phyloP scores from a whole-genome alignment of 2,797 vertebrate species.

The Sebastes itinus region DNA sequence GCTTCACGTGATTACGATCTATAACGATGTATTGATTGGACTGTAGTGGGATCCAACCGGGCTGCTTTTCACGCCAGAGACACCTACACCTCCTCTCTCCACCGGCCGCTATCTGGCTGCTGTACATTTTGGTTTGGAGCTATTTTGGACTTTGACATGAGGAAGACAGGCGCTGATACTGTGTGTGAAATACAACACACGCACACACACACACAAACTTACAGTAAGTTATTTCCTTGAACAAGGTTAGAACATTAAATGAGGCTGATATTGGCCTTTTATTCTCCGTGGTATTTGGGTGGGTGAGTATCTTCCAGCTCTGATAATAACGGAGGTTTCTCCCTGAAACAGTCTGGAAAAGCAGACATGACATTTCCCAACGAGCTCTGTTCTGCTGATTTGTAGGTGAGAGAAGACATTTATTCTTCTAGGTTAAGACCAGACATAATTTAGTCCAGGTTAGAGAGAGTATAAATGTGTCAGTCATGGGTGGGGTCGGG shows the following conservation, averaged over 20 bases:
- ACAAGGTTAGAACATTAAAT: background rate
- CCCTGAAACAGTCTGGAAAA: background rate
- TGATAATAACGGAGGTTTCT: background rate
- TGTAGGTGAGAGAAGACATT: background rate
- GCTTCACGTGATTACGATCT: constrained; percentile 86
- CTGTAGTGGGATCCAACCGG: constrained; percentile 73
- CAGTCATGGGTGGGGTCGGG: background rate
- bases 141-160: constrained; percentile 55
- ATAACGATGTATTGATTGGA: constrained; percentile 85
- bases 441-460: background rate
- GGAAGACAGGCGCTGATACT: constrained; percentile 6
- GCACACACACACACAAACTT: background rate
- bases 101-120: constrained; percentile 46
- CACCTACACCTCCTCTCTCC: constrained; percentile 58
- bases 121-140: constrained; percentile 67
- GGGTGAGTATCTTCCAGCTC: constrained; percentile 3
- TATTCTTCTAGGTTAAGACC: background rate
- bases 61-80: constrained; percentile 60
- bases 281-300: background rate
- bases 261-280: constrained; percentile 19
- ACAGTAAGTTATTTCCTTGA: constrained; percentile 2
- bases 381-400: background rate
- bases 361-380: constrained; percentile 12
- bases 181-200: constrained; percentile 9
- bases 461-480: background rate